phyloP scores from a whole-genome alignment of 1,140 invertebrate species.

The Bactericera cockerelli region DNA sequence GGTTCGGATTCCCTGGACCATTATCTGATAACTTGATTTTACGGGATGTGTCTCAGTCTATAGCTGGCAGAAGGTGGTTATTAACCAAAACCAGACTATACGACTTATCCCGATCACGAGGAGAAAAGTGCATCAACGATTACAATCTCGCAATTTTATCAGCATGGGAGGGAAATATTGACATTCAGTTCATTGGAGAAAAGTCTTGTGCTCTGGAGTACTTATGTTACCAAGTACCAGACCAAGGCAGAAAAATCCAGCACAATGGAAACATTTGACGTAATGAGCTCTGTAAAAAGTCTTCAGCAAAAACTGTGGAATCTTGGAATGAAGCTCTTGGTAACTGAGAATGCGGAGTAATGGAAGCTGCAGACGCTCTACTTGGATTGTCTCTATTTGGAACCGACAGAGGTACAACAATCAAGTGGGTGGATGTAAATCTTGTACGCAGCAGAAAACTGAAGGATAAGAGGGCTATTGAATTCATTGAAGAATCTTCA shows the following conservation, averaged over 20 bases:
- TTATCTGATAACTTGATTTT: constrained; percentile 20
- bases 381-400: constrained; percentile 19
- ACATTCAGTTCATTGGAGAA: constrained; percentile 22
- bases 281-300: constrained; percentile 19
- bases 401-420: constrained; percentile 22
- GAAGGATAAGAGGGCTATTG: constrained; percentile 19
- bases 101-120: constrained; percentile 23
- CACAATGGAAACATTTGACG: constrained; percentile 15
- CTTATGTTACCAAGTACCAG: constrained; percentile 21
- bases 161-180: constrained; percentile 23
- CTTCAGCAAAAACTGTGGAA: constrained; percentile 19
- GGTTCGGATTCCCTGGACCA: constrained; percentile 23
- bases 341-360: constrained; percentile 21
- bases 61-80: constrained; percentile 21
- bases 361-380: constrained; percentile 20
- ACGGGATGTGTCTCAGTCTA: constrained; percentile 20
- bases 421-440: constrained; percentile 23
- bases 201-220: constrained; percentile 16
- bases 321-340: constrained; percentile 18
- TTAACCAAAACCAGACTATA: constrained; percentile 23
- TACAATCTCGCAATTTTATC: constrained; percentile 20
- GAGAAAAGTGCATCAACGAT: constrained; percentile 21
- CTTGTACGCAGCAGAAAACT: constrained; percentile 18
- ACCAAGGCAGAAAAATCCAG: constrained; percentile 21
- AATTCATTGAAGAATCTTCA: constrained; percentile 19